A percentile compares a stretch with the other conserved stretches of the same genome.
phyloP scores from a whole-genome alignment of 2,888 invertebrate genomes.

The Miltochrista miniata region DNA sequence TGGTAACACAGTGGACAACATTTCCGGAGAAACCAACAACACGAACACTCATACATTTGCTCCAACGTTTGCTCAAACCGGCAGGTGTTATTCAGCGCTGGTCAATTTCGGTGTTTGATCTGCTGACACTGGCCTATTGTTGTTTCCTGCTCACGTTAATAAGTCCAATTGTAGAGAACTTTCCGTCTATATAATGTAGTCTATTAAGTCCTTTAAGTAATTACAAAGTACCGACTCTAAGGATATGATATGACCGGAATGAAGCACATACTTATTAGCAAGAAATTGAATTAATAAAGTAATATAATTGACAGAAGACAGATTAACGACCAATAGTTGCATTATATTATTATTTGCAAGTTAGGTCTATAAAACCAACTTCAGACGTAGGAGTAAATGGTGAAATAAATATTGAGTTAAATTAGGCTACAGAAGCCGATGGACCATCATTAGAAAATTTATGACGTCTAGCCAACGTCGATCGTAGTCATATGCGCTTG shows the following conservation, averaged over 20 bases:
- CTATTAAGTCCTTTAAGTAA: constrained; percentile 12
- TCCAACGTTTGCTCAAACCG: constrained; percentile 30
- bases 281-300: no score
- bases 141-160: constrained; percentile 51
- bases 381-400: constrained; percentile 4
- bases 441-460: constrained; percentile 33
- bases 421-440: constrained; percentile 22
- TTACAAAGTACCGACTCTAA: no score
- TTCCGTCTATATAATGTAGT: constrained; percentile 45
- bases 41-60: constrained; percentile 28
- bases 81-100: constrained; percentile 46
- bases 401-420: constrained; percentile 20
- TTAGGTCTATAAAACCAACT: no score
- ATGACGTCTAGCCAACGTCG: constrained; percentile 42
- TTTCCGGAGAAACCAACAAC: constrained; percentile 26
- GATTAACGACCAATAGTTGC: no score
- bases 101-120: constrained; percentile 52
- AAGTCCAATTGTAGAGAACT: constrained; percentile 40
- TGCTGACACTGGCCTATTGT: constrained; percentile 57
- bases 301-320: no score
- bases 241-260: no score
- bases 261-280: no score
- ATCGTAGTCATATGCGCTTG: constrained; percentile 5
- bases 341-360: no score
- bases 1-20: constrained; percentile 28